Evolutionary conservation across 2,888 invertebrate species (phyloP), one percentile per base, ranked within the genome.

Genomic region (Stomorhina lunata): DNA sequence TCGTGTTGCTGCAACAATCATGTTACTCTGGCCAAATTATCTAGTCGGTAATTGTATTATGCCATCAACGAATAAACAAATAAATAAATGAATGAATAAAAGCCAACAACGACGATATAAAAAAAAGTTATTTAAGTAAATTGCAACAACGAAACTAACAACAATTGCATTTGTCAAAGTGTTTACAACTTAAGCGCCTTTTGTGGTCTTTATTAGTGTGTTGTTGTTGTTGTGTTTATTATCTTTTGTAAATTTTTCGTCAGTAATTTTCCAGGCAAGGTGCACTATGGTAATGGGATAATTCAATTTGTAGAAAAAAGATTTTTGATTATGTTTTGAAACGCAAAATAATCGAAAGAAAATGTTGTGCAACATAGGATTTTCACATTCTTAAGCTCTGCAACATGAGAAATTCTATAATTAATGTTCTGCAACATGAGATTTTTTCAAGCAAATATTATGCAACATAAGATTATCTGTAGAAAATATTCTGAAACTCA

Each of bases 171-270:
- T 82, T 82, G 82, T 82, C 82, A 82, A 82, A 79, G 82, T 82
- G 82, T 82, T 82, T 82, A 82, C 79, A 76, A 79, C 79, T 79
- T 79, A 82, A 82, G 82, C 82, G 79, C 82, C 82, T 82, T 82
- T 77, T 77, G 81, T 71, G 79, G 82, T 82, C 79, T 79, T 53
- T 76, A 76, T 82, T 79, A 82, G 53, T 59, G 34, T n/a, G 15
- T 25, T 6, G 17, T 71, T 45, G 50, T 17, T 20, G 66, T 50
- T 57, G n/a, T 50, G 34, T 37, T 15, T 43, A 29, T 12, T 59
- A 22, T 27, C 25, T 45, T 27, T 25, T 53, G 9, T 12, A 10
- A 1, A 10, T 34, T 29, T 22, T 40, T 37, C 6, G 4, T 15
- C 17, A 22, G 9, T 12, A 4, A n/a, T 7, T 22, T 17, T 17